Evolutionary conservation across 2,797 vertebrate species (phyloP), one percentile per base, ranked within the genome.

Genomic region (Tarsius wallacei): DNA sequence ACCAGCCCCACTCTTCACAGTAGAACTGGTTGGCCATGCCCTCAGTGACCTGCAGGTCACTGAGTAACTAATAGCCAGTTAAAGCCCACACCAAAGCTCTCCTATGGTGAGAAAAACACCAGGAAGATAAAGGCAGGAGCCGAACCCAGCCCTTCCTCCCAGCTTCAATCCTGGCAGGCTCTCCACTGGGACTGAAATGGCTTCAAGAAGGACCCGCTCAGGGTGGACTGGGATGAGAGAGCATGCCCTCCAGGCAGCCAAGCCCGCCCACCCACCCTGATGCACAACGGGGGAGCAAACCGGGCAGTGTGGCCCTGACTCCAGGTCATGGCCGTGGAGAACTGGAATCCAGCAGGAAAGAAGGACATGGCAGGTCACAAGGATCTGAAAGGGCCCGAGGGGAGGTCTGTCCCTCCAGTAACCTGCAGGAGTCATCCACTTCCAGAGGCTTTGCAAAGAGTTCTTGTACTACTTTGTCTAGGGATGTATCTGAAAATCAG

Each of bases 301-400:
- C 31, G n/a, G 61, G n/a, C n/a, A 42, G 26, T 22, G n/a, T 4
- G 26, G 70, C 68, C 61, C 36, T 47, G 10, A 36, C 68, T 74
- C 49, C 36, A 59, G 66, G 26, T 24, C 70, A 74, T 3, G 26
- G 76, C 76, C 26, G 53, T 42, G 51, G 61, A 87, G 76, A 92
- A 59, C 0, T 16, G 5, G 15, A 83, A 76, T 31, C 36, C 49
- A 36, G 22, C 19, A 13, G 55, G 76, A 51, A 49, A 81, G 82
- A 63, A 6, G 21, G n/a, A 76, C 7, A 47, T 0, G 1, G 36
- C 0, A 0, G 17, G 28, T 22, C 16, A 7, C 47, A 31, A 55
- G 6, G 12, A 57, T 5, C 7, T 59, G 19, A 53, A 73, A 81
- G 63, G 76, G 24, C 51, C 61, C 13, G 36, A 1, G 13, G 13